Evolutionary conservation across 2,888 invertebrate species (phyloP).

Genomic region (Diogma glabrata): DNA sequence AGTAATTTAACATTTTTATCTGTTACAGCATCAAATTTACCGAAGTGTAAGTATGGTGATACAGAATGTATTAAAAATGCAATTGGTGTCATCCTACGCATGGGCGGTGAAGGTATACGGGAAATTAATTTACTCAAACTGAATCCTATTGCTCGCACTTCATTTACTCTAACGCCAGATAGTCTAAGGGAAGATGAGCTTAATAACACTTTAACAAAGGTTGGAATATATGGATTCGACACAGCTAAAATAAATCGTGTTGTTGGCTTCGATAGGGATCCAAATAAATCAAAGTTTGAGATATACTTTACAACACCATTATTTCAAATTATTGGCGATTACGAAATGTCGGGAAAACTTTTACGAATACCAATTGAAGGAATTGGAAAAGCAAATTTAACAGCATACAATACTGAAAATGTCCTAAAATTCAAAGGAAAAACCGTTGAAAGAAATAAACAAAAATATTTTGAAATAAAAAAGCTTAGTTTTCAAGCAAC

Average conservation of each 20-base stretch:
- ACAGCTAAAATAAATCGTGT: neutral
- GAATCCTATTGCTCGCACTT: too few species aligned
- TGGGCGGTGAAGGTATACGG: neutral
- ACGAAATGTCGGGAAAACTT: conserved; percentile 47
- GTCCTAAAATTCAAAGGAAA: conserved; percentile 44
- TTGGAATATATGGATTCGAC: neutral
- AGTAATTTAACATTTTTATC: neutral
- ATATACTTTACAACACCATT: neutral
- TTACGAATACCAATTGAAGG: conserved; percentile 49
- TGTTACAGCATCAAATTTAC: neutral
- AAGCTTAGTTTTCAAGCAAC: conserved; percentile 45
- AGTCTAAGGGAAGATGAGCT: neutral
- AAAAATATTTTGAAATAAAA: conserved; percentile 43
- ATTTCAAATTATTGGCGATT: conserved; percentile 47
- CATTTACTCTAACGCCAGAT: too few species aligned
- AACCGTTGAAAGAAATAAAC: conserved; percentile 41
- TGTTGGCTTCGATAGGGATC: neutral
- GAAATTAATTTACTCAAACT: neutral
- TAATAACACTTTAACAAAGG: neutral
- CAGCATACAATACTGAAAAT: conserved; percentile 46
- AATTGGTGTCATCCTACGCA: neutral
- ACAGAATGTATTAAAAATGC: neutral
- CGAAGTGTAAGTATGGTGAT: neutral
- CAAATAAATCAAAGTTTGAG: neutral
- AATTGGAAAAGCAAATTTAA: conserved; percentile 47